These are phyloP conservation scores for Astropecten irregularis DNA, from an alignment of 53 echinoderm and acorn worm species.

Conservation along the genomic window DNA sequence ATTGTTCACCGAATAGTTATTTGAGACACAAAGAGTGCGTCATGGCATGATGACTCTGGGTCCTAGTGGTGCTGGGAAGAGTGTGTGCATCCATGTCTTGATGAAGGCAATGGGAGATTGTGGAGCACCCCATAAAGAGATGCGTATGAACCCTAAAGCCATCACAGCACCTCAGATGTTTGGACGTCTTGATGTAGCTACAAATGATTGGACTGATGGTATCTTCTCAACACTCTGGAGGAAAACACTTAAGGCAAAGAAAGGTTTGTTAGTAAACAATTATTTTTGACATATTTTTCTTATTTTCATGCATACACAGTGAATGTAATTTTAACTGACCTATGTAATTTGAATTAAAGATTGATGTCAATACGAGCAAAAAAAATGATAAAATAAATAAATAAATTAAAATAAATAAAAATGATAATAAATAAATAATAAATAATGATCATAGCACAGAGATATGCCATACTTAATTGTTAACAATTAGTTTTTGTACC, in stretches of 20 bases:
- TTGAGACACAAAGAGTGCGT: conserved; percentile 96
- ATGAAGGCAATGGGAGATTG: conserved; percentile 99
- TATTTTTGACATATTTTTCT: too few relatives aligned
- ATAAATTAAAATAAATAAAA: too few relatives aligned
- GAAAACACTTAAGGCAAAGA: conserved; percentile 93
- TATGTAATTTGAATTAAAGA: too few relatives aligned
- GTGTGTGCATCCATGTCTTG: conserved; percentile 91
- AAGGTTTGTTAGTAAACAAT: conserved; percentile 51
- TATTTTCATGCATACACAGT: too few relatives aligned
- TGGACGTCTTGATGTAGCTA: conserved; percentile 94
- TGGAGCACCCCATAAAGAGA: conserved; percentile 89
- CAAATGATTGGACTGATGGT: conserved; percentile 99
- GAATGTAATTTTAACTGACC: too few relatives aligned
- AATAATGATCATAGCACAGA: too few relatives aligned
- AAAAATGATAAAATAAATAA: too few relatives aligned
- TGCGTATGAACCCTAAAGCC: conserved; percentile 98
- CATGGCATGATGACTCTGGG: conserved; percentile 99
- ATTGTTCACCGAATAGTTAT: conserved; percentile 57
- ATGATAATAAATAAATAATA: too few relatives aligned
- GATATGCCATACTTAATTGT: too few relatives aligned
- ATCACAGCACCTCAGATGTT: conserved; percentile 99
- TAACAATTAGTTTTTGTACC: too few relatives aligned
- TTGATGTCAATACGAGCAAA: too few relatives aligned
- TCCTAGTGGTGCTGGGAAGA: conserved; percentile 98
- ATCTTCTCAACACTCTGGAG: conserved; percentile 99